Conservation (phyloP, 2,888 invertebrate species). For the Agrochola circellaris region DNA sequence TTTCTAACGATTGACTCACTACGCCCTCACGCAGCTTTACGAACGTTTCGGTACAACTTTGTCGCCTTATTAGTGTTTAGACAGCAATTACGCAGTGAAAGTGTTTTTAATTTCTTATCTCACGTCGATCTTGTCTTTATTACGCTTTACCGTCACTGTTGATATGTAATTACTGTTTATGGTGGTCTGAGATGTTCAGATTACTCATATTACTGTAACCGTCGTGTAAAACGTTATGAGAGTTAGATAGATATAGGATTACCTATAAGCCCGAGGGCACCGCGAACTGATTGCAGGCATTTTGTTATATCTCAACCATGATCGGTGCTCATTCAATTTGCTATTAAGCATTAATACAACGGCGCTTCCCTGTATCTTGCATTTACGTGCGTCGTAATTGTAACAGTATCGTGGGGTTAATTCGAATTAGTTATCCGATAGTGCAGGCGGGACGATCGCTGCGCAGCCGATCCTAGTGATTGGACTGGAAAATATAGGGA, state of each 20-base stretch:
- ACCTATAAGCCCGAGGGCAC: slow-evolving; percentile 52
- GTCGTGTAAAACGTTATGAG: slow-evolving; percentile 48
- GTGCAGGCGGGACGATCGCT: slow-evolving; percentile 71
- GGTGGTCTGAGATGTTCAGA: slow-evolving; percentile 40
- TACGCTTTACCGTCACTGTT: slow-evolving; percentile 54
- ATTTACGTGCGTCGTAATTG: slow-evolving; percentile 75
- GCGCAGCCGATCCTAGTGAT: slow-evolving; percentile 75
- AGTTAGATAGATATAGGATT: slow-evolving; percentile 56
- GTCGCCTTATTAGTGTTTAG: slow-evolving; percentile 79
- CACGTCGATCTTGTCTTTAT: slow-evolving; percentile 75
- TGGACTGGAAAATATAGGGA: slow-evolving; percentile 75
- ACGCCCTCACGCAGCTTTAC: slow-evolving; percentile 44
- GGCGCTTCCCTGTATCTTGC: slow-evolving; percentile 68
- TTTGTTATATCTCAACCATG: slow-evolving; percentile 57
- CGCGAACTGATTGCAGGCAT: slow-evolving; percentile 60
- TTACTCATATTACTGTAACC: slow-evolving; percentile 56
- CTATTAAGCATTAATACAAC: slow-evolving; percentile 77
- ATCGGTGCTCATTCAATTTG: slow-evolving; percentile 77
- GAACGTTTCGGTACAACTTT: slow-evolving; percentile 67
- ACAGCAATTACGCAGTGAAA: slow-evolving; percentile 84
- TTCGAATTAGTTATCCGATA: slow-evolving; percentile 79
- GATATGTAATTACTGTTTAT: slow-evolving; percentile 60
- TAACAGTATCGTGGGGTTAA: slow-evolving; percentile 77
- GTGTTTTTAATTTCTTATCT: slow-evolving; percentile 80
- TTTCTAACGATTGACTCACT: slow-evolving; percentile 71